Base-by-base conservation (phyloP, 2,888 invertebrate genomes). In the Branchellion lobata region DNA sequence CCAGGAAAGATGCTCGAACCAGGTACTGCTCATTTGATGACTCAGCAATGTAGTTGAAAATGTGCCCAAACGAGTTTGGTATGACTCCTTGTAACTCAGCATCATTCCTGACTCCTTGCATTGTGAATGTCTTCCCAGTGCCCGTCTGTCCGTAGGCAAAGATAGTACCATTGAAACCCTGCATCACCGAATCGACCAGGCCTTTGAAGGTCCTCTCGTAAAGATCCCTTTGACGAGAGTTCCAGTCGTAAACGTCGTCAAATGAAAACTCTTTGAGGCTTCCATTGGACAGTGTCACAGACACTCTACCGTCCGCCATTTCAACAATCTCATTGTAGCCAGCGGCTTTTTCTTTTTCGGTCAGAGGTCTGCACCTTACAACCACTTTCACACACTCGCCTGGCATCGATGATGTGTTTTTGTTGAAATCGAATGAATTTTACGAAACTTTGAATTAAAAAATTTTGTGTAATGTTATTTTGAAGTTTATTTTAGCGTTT, bases 111-210 rank as follows among this genome's bases (percentile, higher is more conserved):
- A 90, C 88, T 29, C 93, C 91, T 87, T 91, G 91, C 91, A 92
- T 92, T 11, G 91, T 91, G 84, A 89, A 91, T 8, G 91, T 92
- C 86, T 92, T 91, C 77, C 97, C 98, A 0, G 98, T 97, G 81
- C 98, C 98, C 0, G 99, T 99, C 89, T 99, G 99, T 0, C 98
- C 99, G 88, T 99, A 99, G 0, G 98, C 99, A 90, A 99, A 98
- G 84, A 99, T 96, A 84, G 98, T 99, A 21, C 98, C 97, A 89
- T 99, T 99, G 89, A 97, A 99, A 0, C 99, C 99, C 86, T 94
- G 93, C 81, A 99, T 90, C 3, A 98, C 98, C 0, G 95, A 95
- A 82, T 95, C 92, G 31, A 99, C 95, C 84, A 99, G 89, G 0
- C 96, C 95, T 73, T 95, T 91, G 79, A 98, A 96, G 83, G 95